A percentile compares a stretch with the other conserved stretches of the same genome.
phyloP scores from a whole-genome alignment of 1,140 invertebrate species.

The Homarus americanus region DNA sequence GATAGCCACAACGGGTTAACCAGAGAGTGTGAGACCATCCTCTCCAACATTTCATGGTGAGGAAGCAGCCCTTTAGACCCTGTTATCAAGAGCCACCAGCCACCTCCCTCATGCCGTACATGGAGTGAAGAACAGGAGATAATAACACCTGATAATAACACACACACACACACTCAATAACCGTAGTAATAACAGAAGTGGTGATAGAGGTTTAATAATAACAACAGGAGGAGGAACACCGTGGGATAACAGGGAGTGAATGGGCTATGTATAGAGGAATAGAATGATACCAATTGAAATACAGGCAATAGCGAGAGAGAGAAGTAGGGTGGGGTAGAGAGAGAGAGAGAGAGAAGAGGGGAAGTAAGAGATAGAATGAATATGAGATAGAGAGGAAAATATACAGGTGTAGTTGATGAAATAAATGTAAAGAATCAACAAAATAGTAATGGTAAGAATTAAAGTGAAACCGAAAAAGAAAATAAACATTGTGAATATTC shows the following conservation, averaged over 20 bases:
- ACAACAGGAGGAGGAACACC: neutral
- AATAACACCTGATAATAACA: constrained; percentile 2
- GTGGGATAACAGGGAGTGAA: too few relatives aligned
- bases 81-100: constrained; percentile 50
- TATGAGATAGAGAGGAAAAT: too few relatives aligned
- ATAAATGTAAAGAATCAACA: too few relatives aligned
- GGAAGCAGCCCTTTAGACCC: constrained; percentile 17
- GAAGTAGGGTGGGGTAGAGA: constrained; percentile 15
- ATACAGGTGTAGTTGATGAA: too few relatives aligned
- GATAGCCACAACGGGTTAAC: neutral
- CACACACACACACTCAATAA: constrained; percentile 18
- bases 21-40: neutral
- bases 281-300: too few relatives aligned
- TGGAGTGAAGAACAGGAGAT: neutral
- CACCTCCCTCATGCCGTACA: constrained; percentile 24
- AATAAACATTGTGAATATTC: too few relatives aligned
- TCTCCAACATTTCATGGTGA: constrained; percentile 54
- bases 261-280: too few relatives aligned
- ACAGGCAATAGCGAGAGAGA: constrained; percentile 29
- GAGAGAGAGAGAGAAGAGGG: too few relatives aligned
- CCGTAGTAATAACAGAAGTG: neutral
- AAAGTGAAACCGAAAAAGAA: too few relatives aligned
- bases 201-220: too few relatives aligned
- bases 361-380: too few relatives aligned
- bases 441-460: too few relatives aligned